A percentile compares a stretch with the other conserved stretches of the same genome.
Conservation (phyloP, 2,113 vertebrate species). For the Nothocercus nigrocapillus region DNA sequence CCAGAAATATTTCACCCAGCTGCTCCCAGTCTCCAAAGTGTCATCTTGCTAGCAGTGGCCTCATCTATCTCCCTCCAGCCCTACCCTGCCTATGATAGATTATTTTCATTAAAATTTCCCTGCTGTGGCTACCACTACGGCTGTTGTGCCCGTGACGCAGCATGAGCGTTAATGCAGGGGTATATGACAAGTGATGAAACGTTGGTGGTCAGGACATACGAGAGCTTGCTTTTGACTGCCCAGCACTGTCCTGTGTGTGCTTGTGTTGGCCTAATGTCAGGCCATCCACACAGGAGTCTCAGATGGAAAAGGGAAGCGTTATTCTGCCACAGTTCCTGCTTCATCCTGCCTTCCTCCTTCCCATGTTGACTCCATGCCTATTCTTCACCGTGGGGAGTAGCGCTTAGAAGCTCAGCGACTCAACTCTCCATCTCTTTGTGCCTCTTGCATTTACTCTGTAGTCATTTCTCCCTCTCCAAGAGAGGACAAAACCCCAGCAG, state of each 20-base stretch:
- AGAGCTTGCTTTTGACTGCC: neutral
- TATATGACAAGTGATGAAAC: neutral
- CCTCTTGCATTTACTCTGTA: neutral
- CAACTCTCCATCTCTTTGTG: neutral
- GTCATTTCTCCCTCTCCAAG: neutral
- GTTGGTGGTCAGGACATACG: neutral
- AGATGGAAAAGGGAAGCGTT: neutral
- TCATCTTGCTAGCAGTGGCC: accelerated
- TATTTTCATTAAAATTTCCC: slow-evolving; percentile 35
- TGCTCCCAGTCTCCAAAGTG: neutral
- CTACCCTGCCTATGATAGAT: neutral
- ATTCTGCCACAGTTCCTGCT: neutral
- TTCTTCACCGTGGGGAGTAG: neutral
- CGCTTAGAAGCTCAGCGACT: neutral
- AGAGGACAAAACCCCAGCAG: neutral
- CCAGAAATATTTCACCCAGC: neutral
- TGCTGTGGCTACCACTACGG: neutral
- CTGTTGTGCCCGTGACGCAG: neutral
- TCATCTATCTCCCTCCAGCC: neutral
- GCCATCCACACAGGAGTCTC: neutral
- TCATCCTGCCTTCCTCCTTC: neutral
- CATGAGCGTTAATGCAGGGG: neutral
- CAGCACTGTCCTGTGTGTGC: accelerated
- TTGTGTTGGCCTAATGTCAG: neutral
- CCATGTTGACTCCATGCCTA: neutral